Evolutionary conservation across 2,797 vertebrate genomes (phyloP), one percentile per base, ranked within the genome.

Genomic region (Erethizon dorsatum): DNA sequence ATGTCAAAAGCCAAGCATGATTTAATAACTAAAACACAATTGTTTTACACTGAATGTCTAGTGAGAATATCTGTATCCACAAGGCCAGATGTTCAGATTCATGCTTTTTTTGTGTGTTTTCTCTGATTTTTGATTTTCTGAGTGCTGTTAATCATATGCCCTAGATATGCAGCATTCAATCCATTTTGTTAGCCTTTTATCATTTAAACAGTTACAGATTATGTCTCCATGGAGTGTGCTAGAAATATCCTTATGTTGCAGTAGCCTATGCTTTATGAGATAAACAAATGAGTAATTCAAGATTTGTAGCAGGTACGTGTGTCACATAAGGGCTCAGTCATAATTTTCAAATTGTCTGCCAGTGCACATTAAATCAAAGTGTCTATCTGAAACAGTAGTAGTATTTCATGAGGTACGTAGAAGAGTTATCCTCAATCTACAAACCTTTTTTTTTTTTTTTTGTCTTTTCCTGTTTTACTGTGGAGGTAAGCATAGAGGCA

Each of bases 291-390:
- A 97, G 96, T 97, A 97, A 98, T 98, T 98, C 97, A 96, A 63
- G 83, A 91, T 98, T 97, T 97, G 90, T 90, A 87, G 92, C 47
- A 8, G 73, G 57, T 94, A 59, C 0, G 15, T 10, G 20, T 96
- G 89, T 96, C 97, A 87, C 20, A 22, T 97, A 97, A 97, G 96
- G 91, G 97, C 93, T 86, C 54, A 92, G 96, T 97, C 97, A 93
- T 98, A 98, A 98, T 98, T 98, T 98, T 97, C 97, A 94, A 97
- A 97, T 97, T 79, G 93, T 93, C 94, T 97, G 97, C 97, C 97
- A 97, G 14, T 94, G 92, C 87, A 73, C 92, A 92, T 96, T 98
- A 98, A 98, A 98, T 98, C 98, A 97, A 97, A 97, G 85, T 78
- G 93, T 96, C 96, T 97, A 0, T 98, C 95, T 98, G 96, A 98